Evolutionary conservation across 1,140 invertebrate species (phyloP).

Genomic region (Pseudomyrmex pallidus): DNA sequence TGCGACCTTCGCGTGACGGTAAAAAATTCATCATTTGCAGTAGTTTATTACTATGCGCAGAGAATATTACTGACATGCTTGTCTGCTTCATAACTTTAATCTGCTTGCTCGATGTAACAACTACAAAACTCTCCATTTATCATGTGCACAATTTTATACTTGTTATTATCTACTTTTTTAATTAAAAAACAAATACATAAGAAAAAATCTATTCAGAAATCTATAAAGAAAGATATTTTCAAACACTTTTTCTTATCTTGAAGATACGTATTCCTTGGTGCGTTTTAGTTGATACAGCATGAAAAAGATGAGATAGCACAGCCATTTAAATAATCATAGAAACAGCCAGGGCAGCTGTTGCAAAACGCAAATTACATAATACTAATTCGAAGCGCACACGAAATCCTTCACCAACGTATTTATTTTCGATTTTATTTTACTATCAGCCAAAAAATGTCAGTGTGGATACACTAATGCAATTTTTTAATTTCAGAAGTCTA

Average conservation of each 20-base stretch:
- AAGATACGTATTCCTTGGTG: background rate
- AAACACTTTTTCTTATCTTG: too few species aligned
- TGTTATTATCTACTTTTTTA: too few species aligned
- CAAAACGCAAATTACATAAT: constrained; percentile 2
- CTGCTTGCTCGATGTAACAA: too few species aligned
- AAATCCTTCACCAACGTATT: background rate
- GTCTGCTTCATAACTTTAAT: background rate
- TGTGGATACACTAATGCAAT: too few species aligned
- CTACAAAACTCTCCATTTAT: too few species aligned
- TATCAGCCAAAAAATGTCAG: too few species aligned
- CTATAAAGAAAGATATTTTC: too few species aligned
- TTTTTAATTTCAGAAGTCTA: too few species aligned
- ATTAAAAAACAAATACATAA: too few species aligned
- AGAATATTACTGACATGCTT: constrained; percentile 47
- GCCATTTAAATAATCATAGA: constrained; percentile 25
- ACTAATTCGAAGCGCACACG: background rate
- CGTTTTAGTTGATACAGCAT: background rate
- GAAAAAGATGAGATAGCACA: constrained; percentile 2
- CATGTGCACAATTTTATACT: too few species aligned
- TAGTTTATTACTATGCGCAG: constrained; percentile 56
- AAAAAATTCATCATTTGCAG: constrained; percentile 63
- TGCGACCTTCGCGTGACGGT: constrained; percentile 76
- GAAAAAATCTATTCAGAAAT: too few species aligned
- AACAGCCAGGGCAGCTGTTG: background rate
- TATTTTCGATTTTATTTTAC: background rate